Evolutionary conservation across 2,113 vertebrate genomes (phyloP).

Genomic region (Nyctereutes procyonoides): DNA sequence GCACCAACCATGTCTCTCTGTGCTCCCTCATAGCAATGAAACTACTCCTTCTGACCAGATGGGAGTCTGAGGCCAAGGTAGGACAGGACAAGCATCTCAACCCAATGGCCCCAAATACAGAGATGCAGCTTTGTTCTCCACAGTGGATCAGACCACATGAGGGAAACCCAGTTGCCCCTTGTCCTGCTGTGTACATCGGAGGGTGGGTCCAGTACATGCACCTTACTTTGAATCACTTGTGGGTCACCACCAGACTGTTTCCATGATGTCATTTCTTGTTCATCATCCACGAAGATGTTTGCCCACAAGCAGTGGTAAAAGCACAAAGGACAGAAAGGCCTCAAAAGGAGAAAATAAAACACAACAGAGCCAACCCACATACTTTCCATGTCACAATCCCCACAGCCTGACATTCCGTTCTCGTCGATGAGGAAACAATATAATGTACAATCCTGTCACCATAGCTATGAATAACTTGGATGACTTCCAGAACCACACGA

Average conservation of each 20-base stretch:
- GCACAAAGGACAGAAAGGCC: slow-evolving; percentile 75
- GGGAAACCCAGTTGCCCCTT: fast-evolving
- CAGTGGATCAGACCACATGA: neutral
- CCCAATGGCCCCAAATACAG: neutral
- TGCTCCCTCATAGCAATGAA: fast-evolving
- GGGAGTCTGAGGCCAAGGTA: neutral
- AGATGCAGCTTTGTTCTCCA: neutral
- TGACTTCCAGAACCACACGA: slow-evolving; percentile 79
- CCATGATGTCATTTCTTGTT: neutral
- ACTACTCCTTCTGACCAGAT: neutral
- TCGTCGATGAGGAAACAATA: slow-evolving; percentile 84
- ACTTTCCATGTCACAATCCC: slow-evolving; percentile 85
- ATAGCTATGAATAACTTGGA: slow-evolving; percentile 87
- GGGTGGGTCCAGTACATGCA: neutral
- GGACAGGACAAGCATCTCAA: neutral
- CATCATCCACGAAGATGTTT: neutral
- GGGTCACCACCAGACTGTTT: neutral
- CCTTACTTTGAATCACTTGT: neutral
- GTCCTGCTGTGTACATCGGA: neutral
- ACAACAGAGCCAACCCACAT: slow-evolving; percentile 76
- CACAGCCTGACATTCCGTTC: slow-evolving; percentile 86
- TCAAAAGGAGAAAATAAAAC: slow-evolving; percentile 81
- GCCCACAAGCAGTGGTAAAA: slow-evolving; percentile 41
- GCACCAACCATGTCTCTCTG: neutral
- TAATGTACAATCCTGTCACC: slow-evolving; percentile 83